Conservation (phyloP, 2,888 invertebrate genomes). For the Torymus tubicola region DNA sequence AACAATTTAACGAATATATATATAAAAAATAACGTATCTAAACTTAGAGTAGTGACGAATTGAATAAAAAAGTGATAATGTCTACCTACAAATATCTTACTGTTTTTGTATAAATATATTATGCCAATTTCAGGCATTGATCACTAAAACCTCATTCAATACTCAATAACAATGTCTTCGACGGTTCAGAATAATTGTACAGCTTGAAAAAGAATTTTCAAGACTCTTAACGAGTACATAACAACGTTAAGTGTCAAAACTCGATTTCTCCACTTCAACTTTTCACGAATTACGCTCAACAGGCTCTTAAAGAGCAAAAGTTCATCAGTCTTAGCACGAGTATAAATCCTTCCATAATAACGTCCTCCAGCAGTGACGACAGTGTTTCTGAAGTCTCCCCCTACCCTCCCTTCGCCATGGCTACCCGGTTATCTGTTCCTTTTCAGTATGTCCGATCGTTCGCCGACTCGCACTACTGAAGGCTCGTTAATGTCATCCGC, state of each 20-base stretch:
- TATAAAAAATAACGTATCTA: not conserved
- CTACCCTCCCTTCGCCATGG: not conserved
- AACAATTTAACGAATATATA: not conserved
- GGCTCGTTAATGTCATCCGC: conserved; percentile 22
- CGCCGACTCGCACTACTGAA: conserved; percentile 46
- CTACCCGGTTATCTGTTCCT: not conserved
- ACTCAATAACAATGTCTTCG: not conserved
- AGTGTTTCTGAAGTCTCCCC: conserved; percentile 8
- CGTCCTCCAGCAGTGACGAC: conserved; percentile 16
- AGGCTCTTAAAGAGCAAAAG: conserved; percentile 36
- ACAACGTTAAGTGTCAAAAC: conserved; percentile 43
- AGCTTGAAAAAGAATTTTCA: conserved; percentile 37
- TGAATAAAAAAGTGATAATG: conserved; percentile 11
- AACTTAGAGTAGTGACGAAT: too few species aligned
- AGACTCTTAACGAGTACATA: conserved; percentile 40
- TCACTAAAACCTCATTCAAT: conserved; percentile 13
- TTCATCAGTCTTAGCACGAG: conserved; percentile 54
- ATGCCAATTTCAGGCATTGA: not conserved
- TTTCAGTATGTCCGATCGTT: conserved; percentile 19
- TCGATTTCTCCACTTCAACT: conserved; percentile 34
- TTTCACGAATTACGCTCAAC: conserved; percentile 26
- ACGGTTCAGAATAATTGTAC: conserved; percentile 13
- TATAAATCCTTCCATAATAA: conserved; percentile 54
- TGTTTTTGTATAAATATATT: conserved; percentile 37
- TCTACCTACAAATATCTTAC: conserved; percentile 29